Evolutionary conservation across 1,140 invertebrate species (phyloP), one percentile per base, ranked within the genome.

Genomic region (Spodoptera litura): DNA sequence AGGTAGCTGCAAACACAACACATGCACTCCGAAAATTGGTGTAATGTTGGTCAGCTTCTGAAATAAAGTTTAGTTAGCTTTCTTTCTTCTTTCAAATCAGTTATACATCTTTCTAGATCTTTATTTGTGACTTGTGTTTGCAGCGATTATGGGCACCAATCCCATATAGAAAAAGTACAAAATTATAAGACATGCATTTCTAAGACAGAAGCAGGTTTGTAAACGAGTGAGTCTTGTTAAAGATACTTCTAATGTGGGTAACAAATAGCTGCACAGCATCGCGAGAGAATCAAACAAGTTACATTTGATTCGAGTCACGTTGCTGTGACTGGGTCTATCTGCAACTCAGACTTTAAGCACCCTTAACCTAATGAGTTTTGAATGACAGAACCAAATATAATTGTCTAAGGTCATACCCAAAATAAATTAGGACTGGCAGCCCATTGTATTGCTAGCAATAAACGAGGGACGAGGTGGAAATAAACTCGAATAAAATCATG

Each of bases 61-160:
- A 13, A 78, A 82, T 44, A 77, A 77, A 77, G 3, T 31, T 11
- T 56, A 20, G 10, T 73, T n/a, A 20, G 3, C 2, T 38, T 20
- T 59, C 15, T 49, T 27, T 13, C n/a, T 55, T 44, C 38, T 6
- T 44, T 44, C 38, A 44, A 44, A 44, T 44, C 38, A 44, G 4
- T 44, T 44, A 6, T 44, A 4, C 38, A 9, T 44, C 38, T 44
- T 44, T 44, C 38, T 8, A 44, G 38, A 44, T 44, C 4, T 44
- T 44, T 44, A 55, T 35, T 71, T 71, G 52, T 68, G 51, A 13
- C 20, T 38, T 87, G 89, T 94, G 92, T 92, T 94, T 94, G 92
- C 92, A 93, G 89, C 88, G 83, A 78, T 78, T 44, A 27, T 82
- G 88, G 92, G 90, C 91, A 89, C 91, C 90, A 86, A 88, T 91